Evolutionary conservation across 2,797 vertebrate species (phyloP), one percentile per base, ranked within the genome.

Genomic region (Sebastes minor): DNA sequence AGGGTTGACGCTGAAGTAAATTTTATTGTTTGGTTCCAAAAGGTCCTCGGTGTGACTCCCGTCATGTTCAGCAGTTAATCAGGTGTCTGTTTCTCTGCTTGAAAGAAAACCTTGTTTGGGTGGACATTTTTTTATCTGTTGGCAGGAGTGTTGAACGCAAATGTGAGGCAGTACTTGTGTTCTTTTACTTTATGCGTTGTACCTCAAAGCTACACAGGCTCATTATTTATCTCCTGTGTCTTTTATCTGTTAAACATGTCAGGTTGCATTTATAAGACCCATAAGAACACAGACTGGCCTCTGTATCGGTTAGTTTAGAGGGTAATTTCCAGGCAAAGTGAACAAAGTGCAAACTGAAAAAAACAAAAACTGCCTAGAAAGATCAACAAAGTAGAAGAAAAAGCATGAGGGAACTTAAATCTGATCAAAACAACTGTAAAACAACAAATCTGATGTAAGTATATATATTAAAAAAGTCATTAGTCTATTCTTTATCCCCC

Each of bases 171-270:
- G 30, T 4, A 82, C 20, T 61, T 65, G 14, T 3, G 16, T 68
- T 32, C 25, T 62, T 62, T 38, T 3, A 32, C 13, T 73, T 56
- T 63, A 20, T 61, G 38, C 35, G 14, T 38, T 78, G 35, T 12
- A 42, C 1, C 2, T 71, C 25, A 60, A 57, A 71, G 56, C 33
- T 30, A 8, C 56, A 38, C 5, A 27, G 23, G 8, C 23, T 67
- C 76, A 61, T 82, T 57, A 57, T 71, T 86, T 64, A 52, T 81
- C 38, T 77, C 68, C 57, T 6, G 35, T 25, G 20, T 74, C 66
- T 42, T 72, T 55, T 30, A 59, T 84, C 71, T 72, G 30, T 62
- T 33, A 20, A 35, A 80, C 59, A 76, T 3, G 13, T 69, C 35
- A 63, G 8, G 18, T 27, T 60, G 35, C 25, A 80, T 71, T 84